phyloP scores from a whole-genome alignment of 2,113 vertebrate genomes.

The Scytalopus superciliaris region DNA sequence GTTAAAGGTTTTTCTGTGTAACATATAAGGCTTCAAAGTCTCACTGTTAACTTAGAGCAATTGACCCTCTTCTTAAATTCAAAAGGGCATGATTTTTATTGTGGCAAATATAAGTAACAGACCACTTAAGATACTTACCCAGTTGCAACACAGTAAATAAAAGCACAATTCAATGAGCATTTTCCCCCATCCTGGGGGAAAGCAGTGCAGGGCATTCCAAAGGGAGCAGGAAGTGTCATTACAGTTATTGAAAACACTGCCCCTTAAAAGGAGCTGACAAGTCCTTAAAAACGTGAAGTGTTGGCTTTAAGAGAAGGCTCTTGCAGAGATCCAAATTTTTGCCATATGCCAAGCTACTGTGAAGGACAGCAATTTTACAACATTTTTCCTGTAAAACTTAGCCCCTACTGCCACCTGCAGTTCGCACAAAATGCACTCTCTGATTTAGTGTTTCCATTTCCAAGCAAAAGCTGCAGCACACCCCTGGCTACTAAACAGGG shows the following conservation, averaged over 20 bases:
- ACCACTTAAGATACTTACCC: neutral
- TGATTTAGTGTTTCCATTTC: neutral
- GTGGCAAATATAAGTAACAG: neutral
- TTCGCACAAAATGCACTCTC: neutral
- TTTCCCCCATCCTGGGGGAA: neutral
- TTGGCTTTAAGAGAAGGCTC: neutral
- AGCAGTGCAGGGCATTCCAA: neutral
- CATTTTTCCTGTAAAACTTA: neutral
- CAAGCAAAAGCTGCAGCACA: neutral
- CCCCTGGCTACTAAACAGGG: neutral
- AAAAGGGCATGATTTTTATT: neutral
- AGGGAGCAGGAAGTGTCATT: neutral
- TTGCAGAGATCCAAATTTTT: neutral
- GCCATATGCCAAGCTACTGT: neutral
- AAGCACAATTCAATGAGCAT: neutral
- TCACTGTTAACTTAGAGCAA: neutral
- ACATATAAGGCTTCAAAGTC: neutral
- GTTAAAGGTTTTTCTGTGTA: neutral
- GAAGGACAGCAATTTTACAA: neutral
- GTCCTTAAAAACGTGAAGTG: neutral
- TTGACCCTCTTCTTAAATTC: neutral
- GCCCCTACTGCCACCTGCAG: slow-evolving; percentile 62
- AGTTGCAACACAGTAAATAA: neutral
- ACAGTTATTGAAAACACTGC: neutral
- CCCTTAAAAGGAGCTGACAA: neutral